Evolutionary conservation across 2,888 invertebrate species (phyloP).

Genomic region (Scrobipalpa costella): DNA sequence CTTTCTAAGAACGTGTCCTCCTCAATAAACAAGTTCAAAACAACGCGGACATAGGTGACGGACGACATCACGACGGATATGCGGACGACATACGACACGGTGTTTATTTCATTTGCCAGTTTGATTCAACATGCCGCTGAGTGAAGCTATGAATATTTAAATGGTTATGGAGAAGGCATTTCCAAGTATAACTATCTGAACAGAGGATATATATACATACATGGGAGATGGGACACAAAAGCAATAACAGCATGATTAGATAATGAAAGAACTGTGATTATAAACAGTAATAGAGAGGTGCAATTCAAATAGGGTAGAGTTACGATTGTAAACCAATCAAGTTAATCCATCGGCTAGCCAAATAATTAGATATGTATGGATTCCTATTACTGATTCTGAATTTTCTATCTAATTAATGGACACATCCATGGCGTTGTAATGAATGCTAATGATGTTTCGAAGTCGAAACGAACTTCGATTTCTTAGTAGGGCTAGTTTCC

Average conservation of each 20-base stretch:
- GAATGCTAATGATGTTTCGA: slow-evolving; percentile 36
- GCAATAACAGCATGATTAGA: too few relatives aligned
- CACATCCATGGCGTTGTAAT: slow-evolving; percentile 15
- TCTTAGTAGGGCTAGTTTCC: slow-evolving; percentile 48
- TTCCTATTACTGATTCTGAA: slow-evolving; percentile 19
- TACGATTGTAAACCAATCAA: not conserved
- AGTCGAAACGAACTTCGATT: slow-evolving; percentile 38
- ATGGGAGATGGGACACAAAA: too few relatives aligned
- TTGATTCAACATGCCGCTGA: slow-evolving; percentile 3
- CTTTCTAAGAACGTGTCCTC: slow-evolving; percentile 65
- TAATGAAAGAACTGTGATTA: not conserved
- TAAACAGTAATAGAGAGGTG: not conserved
- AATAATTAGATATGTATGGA: slow-evolving; percentile 19
- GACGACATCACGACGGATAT: slow-evolving; percentile 18
- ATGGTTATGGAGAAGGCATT: not conserved
- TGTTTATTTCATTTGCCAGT: slow-evolving; percentile 2
- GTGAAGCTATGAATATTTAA: not conserved
- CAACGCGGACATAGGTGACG: slow-evolving; percentile 23
- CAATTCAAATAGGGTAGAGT: not conserved
- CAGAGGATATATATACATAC: too few relatives aligned
- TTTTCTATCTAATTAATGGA: slow-evolving; percentile 27
- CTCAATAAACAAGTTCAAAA: slow-evolving; percentile 47
- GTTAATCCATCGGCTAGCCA: not conserved
- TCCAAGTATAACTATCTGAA: not conserved
- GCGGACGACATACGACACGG: slow-evolving; percentile 7